Conservation (phyloP, 2,797 vertebrate species). For the Merluccius polli region DNA sequence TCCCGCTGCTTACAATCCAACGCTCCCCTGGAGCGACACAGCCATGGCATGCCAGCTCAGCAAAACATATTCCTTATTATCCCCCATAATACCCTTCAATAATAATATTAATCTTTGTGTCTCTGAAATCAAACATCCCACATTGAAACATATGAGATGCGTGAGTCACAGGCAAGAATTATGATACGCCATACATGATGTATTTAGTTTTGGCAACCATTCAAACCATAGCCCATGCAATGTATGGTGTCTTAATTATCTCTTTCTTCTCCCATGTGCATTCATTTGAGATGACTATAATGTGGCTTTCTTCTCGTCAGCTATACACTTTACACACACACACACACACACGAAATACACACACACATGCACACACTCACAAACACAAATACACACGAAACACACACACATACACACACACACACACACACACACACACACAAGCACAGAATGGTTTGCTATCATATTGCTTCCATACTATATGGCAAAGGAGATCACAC, state of each 20-base stretch:
- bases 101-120: not conserved
- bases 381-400: not conserved
- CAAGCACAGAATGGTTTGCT: too few relatives aligned
- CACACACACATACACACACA: constrained; percentile 18
- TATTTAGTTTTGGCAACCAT: not conserved
- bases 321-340: constrained; percentile 16
- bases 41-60: not conserved
- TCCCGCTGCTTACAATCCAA: not conserved
- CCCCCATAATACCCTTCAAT: not conserved
- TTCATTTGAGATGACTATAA: not conserved
- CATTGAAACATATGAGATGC: not conserved
- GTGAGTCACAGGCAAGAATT: not conserved
- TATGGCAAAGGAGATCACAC: constrained; percentile 41
- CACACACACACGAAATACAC: not conserved
- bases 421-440: too few relatives aligned
- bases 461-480: constrained; percentile 27
- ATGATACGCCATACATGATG: not conserved
- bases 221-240: not conserved
- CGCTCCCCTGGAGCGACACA: not conserved
- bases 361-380: constrained; percentile 5
- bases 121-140: not conserved
- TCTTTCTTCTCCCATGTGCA: not conserved
- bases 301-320: constrained; percentile 9
- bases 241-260: not conserved
- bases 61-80: not conserved